A percentile compares a stretch with the other conserved stretches of the same genome.
phyloP scores from a whole-genome alignment of 2,888 invertebrate species.

The Philonicus albiceps region DNA sequence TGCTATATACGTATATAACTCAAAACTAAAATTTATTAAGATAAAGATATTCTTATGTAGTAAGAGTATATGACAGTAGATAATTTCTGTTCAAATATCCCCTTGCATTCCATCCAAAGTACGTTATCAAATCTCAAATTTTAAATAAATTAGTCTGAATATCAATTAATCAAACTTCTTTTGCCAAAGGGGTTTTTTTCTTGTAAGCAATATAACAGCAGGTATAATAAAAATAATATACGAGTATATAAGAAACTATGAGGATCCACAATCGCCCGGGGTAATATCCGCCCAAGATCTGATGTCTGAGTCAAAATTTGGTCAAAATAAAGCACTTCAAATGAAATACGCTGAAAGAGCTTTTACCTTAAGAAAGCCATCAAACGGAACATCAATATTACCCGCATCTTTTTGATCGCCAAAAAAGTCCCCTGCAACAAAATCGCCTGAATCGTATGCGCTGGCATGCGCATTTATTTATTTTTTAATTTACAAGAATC shows the following conservation, averaged over 20 bases:
- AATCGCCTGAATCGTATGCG: neutral
- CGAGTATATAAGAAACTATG: too few relatives aligned
- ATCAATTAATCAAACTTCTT: neutral
- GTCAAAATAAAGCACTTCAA: too few relatives aligned
- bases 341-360: neutral
- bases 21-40: neutral
- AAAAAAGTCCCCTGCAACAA: neutral
- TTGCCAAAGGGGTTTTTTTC: neutral
- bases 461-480: conserved; percentile 42
- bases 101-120: neutral
- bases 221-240: too few relatives aligned
- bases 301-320: neutral
- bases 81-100: neutral
- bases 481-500: conserved; percentile 46
- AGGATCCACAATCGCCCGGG: neutral
- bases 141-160: neutral
- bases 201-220: neutral
- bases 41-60: neutral
- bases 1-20: too few relatives aligned
- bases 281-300: neutral
- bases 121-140: neutral
- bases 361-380: neutral
- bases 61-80: too few relatives aligned
- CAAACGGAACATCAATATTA: neutral
- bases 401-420: neutral